Evolutionary conservation across 2,888 invertebrate species (phyloP).

Genomic region (Temnothorax rugatulus): DNA sequence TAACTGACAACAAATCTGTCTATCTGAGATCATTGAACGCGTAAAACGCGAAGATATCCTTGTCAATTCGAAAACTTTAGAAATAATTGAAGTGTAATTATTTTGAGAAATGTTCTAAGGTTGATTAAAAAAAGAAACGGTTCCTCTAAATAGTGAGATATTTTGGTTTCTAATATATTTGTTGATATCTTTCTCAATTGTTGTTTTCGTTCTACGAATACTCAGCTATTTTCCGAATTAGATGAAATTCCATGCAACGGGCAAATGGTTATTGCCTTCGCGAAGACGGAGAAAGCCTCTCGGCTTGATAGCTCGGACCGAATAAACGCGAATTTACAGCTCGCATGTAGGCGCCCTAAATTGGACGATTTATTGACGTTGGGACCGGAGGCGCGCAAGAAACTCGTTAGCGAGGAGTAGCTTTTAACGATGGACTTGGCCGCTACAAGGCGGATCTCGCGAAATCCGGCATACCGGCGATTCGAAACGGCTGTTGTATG

Average conservation of each 20-base stretch:
- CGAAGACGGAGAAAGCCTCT: background rate
- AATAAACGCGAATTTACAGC: slow-evolving; percentile 42
- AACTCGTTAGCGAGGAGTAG: slow-evolving; percentile 56
- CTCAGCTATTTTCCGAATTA: background rate
- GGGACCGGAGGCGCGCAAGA: slow-evolving; percentile 41
- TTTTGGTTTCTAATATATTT: background rate
- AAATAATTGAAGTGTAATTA: background rate
- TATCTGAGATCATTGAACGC: background rate
- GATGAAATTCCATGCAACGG: background rate
- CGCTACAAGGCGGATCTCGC: slow-evolving; percentile 21
- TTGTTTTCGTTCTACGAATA: background rate
- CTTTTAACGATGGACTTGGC: slow-evolving; percentile 51
- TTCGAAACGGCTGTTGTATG: background rate
- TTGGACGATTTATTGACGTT: slow-evolving; percentile 50
- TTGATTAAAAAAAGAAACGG: background rate
- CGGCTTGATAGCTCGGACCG: background rate
- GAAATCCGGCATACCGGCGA: slow-evolving; percentile 15
- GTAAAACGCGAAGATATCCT: background rate
- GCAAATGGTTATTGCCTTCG: background rate
- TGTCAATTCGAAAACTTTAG: background rate
- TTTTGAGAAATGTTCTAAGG: background rate
- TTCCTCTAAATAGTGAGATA: background rate
- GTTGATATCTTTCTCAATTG: background rate
- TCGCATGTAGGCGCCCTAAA: slow-evolving; percentile 26
- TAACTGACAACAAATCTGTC: background rate